Evolutionary conservation across 2,113 vertebrate genomes (phyloP).

Genomic region (Dolichotis patagonum): DNA sequence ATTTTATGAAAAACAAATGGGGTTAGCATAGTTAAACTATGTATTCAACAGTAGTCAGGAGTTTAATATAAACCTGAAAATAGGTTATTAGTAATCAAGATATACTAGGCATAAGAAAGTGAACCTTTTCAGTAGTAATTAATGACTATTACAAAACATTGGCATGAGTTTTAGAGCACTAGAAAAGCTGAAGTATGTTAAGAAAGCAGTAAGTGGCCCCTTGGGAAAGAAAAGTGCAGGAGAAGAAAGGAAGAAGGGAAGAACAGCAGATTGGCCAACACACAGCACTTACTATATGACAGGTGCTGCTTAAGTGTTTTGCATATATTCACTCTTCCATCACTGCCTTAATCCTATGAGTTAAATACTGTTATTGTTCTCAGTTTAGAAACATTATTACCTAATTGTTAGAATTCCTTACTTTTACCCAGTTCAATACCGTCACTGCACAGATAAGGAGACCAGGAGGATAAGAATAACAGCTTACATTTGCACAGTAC

Average conservation of each 20-base stretch:
- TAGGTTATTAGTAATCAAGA: background rate
- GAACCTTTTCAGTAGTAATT: background rate
- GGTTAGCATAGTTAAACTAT: background rate
- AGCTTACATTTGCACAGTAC: background rate
- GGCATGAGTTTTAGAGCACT: background rate
- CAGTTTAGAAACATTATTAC: background rate
- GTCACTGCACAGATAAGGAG: background rate
- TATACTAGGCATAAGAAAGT: background rate
- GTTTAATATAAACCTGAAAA: conserved; percentile 19
- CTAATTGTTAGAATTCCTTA: conserved; percentile 23
- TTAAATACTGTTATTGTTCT: background rate
- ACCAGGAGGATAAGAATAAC: background rate
- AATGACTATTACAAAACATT: background rate
- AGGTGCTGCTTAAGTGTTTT: background rate
- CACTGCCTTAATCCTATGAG: background rate
- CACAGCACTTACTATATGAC: background rate
- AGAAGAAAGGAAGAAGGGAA: background rate
- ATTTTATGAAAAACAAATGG: background rate
- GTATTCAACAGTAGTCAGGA: background rate
- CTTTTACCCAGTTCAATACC: background rate
- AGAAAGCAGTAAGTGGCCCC: background rate
- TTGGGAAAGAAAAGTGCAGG: background rate
- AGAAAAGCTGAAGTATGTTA: background rate
- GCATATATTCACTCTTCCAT: background rate
- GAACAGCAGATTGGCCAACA: background rate